Evolutionary conservation across 2,797 vertebrate genomes (phyloP).

Genomic region (Melanotaenia nigrans): DNA sequence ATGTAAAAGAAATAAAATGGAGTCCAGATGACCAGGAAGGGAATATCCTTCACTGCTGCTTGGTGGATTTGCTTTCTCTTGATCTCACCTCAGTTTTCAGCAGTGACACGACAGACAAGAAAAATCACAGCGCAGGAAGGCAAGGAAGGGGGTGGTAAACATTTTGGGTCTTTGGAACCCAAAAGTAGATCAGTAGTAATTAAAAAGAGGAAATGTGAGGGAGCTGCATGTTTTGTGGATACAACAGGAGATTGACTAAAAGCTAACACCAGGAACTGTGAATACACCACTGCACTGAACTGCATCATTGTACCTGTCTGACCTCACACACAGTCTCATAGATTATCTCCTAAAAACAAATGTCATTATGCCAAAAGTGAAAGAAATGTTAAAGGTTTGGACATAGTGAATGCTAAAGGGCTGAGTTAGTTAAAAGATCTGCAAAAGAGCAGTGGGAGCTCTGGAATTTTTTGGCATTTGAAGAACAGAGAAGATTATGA

Average conservation of each 20-base stretch:
- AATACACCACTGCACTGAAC: constrained; percentile 39
- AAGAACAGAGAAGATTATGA: constrained; percentile 50
- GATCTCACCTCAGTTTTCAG: constrained; percentile 63
- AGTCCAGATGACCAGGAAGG: constrained; percentile 60
- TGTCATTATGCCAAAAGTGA: constrained; percentile 37
- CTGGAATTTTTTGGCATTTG: constrained; percentile 39
- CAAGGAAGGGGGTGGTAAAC: not conserved
- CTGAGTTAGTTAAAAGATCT: constrained; percentile 25
- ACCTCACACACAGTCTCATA: constrained; percentile 31
- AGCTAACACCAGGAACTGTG: constrained; percentile 62
- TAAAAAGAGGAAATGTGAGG: constrained; percentile 78
- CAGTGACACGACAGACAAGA: constrained; percentile 53
- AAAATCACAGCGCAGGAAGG: constrained; percentile 18
- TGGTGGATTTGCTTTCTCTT: constrained; percentile 45
- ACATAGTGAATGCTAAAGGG: not conserved
- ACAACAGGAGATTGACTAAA: constrained; percentile 64
- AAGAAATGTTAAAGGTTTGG: constrained; percentile 11
- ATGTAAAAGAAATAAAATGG: constrained; percentile 66
- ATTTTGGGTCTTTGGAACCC: constrained; percentile 52
- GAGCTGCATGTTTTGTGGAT: constrained; percentile 78
- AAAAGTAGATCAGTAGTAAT: constrained; percentile 68
- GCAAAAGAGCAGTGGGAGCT: constrained; percentile 31
- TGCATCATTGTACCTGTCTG: constrained; percentile 58
- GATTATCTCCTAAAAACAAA: constrained; percentile 27
- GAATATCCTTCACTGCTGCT: constrained; percentile 38